Conservation (phyloP, 1,140 invertebrate species). For the Armadillidium nasatum region DNA sequence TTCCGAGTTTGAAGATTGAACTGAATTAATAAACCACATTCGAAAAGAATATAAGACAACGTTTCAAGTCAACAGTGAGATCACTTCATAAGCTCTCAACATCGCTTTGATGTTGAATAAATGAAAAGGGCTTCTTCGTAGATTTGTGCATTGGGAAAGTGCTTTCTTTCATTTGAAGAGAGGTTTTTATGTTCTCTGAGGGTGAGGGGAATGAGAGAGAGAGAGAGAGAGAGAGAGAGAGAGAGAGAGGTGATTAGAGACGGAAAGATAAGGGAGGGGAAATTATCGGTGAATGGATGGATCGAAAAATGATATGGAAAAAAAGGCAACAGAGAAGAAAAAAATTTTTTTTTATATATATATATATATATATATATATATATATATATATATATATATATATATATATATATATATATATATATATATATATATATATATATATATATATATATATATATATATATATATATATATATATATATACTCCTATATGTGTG, state of each 20-base stretch:
- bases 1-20: background rate
- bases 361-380: too few species aligned
- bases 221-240: background rate
- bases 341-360: too few species aligned
- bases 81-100: background rate
- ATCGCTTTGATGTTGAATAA: constrained; percentile 5
- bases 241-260: background rate
- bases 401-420: too few species aligned
- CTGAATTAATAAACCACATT: constrained; percentile 11
- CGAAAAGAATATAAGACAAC: constrained; percentile 2
- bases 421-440: too few species aligned
- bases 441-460: too few species aligned
- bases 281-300: too few species aligned
- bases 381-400: too few species aligned
- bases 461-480: too few species aligned
- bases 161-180: constrained; percentile 10
- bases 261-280: too few species aligned
- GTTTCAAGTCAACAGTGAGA: constrained; percentile 7
- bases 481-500: too few species aligned
- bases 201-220: background rate
- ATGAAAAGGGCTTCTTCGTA: constrained; percentile 4
- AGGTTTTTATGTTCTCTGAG: background rate
- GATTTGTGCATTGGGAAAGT: constrained; percentile 7
- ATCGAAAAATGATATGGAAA: too few species aligned
- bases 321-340: too few species aligned